phyloP scores from a whole-genome alignment of 1,140 invertebrate genomes.

The Bombus ignitus region DNA sequence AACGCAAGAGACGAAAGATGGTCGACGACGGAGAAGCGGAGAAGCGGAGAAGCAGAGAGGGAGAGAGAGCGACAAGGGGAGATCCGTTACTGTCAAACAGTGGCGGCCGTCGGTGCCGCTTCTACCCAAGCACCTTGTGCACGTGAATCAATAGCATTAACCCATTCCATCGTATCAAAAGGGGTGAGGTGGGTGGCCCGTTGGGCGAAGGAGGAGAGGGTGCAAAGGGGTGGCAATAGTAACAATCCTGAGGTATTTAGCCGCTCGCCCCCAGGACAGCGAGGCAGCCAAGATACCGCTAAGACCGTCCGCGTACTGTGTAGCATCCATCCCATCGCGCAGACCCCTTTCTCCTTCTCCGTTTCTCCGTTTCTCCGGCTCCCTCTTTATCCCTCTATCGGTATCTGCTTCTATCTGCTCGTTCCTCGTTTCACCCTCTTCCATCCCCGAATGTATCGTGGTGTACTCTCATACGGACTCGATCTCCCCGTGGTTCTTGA shows the following conservation, averaged over 20 bases:
- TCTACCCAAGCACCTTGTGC: conserved; percentile 74
- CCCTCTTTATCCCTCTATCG: conserved; percentile 46
- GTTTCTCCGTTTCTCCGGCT: conserved; percentile 31
- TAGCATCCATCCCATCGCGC: conserved; percentile 76
- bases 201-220: conserved; percentile 63
- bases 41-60: conserved; percentile 3
- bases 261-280: conserved; percentile 78
- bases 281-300: conserved; percentile 81
- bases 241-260: conserved; percentile 84
- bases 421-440: conserved; percentile 41
- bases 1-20: conserved; percentile 40
- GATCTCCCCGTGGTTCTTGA: conserved; percentile 23
- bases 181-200: conserved; percentile 67
- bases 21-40: conserved; percentile 23
- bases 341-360: conserved; percentile 56
- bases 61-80: conserved; percentile 49
- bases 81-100: conserved; percentile 83
- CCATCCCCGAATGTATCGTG: conserved; percentile 49
- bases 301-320: conserved; percentile 80
- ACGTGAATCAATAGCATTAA: conserved; percentile 84
- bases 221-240: conserved; percentile 80
- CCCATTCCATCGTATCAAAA: conserved; percentile 82
- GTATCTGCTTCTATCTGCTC: conserved; percentile 62
- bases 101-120: conserved; percentile 72
- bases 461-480: conserved; percentile 68